phyloP scores from a whole-genome alignment of 2,113 vertebrate genomes.

The Rhabdornis inornatus region DNA sequence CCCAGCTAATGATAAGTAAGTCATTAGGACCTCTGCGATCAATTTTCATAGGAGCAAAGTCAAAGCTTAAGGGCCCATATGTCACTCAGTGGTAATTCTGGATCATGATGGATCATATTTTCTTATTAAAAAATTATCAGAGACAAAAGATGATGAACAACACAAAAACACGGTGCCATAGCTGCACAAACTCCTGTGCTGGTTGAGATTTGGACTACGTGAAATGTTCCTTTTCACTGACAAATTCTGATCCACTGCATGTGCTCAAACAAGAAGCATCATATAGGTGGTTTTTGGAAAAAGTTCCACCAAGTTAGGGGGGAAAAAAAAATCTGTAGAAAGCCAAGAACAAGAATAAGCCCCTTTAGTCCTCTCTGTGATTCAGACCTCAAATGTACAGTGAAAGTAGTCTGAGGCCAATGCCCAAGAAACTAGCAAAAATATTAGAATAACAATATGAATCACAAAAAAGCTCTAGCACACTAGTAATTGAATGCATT shows the following conservation, averaged over 20 bases:
- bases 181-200: background rate
- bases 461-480: background rate
- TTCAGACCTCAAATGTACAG: background rate
- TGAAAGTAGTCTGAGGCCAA: background rate
- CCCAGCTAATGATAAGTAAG: background rate
- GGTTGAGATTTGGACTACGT: background rate
- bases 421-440: background rate
- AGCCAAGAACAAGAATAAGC: background rate
- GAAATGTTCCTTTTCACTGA: background rate
- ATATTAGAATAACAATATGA: background rate
- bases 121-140: slow-evolving; percentile 4
- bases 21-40: background rate
- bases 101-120: background rate
- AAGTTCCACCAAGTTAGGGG: background rate
- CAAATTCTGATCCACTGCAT: background rate
- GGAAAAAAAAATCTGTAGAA: background rate
- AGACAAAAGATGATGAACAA: background rate
- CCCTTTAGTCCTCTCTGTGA: background rate
- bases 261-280: background rate
- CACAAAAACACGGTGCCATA: background rate
- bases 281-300: background rate
- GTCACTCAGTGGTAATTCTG: background rate
- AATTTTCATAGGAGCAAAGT: background rate
- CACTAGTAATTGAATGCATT: background rate
- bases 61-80: background rate